phyloP scores from a whole-genome alignment of 2,797 vertebrate species.

The Darevskia mixta region DNA sequence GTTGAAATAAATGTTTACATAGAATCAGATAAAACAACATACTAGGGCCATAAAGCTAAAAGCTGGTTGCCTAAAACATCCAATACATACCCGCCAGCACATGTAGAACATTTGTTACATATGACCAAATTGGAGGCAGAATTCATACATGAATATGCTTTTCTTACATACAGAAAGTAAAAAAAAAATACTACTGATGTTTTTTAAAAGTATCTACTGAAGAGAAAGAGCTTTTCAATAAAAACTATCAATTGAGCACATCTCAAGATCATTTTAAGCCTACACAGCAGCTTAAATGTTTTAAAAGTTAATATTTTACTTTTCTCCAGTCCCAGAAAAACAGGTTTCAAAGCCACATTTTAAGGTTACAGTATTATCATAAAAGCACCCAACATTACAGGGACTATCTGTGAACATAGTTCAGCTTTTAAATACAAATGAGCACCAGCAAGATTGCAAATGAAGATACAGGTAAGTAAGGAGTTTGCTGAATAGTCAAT shows the following conservation, averaged over 20 bases:
- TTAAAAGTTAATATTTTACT: slow-evolving; percentile 12
- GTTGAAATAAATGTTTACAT: background rate
- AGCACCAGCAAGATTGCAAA: background rate
- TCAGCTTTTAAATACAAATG: background rate
- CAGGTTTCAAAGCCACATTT: background rate
- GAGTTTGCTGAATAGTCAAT: background rate
- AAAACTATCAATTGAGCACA: background rate
- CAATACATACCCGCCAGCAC: background rate
- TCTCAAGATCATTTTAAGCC: too few species aligned
- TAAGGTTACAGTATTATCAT: background rate
- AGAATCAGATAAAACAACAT: background rate
- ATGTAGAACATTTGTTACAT: background rate
- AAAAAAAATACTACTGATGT: background rate
- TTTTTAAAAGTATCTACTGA: background rate
- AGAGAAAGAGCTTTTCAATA: background rate
- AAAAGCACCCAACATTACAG: background rate
- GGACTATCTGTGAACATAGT: background rate
- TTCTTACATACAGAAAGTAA: background rate
- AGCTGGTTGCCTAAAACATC: background rate
- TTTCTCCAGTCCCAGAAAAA: background rate
- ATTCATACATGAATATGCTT: background rate
- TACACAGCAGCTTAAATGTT: background rate
- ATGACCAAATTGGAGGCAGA: background rate
- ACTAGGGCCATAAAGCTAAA: background rate
- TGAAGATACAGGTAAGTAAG: background rate